A percentile compares a stretch with the other conserved stretches of the same genome.
Evolutionary conservation across 2,113 vertebrate species (phyloP).

Genomic region (Erythrocercus mccallii): DNA sequence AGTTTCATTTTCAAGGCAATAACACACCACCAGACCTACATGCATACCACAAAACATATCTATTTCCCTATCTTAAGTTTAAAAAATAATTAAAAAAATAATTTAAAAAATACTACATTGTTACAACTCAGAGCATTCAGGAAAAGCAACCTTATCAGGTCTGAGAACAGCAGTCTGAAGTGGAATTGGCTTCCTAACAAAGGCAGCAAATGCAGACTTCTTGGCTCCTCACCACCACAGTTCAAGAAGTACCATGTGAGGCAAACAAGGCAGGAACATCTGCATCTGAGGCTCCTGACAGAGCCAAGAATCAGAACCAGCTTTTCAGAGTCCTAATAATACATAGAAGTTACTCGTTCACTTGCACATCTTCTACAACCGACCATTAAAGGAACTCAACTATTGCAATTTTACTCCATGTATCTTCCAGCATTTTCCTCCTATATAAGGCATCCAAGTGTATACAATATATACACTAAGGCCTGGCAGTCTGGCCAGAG

Average conservation of each 20-base stretch:
- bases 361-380: neutral
- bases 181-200: neutral
- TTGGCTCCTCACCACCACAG: neutral
- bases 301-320: neutral
- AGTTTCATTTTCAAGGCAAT: neutral
- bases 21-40: neutral
- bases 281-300: neutral
- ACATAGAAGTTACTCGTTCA: fast-evolving
- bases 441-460: neutral
- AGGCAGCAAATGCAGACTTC: neutral
- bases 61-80: neutral
- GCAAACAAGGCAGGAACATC: neutral
- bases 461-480: neutral
- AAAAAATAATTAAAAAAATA: neutral
- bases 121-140: neutral
- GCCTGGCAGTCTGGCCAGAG: neutral
- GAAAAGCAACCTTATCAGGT: neutral
- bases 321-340: neutral
- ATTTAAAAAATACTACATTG: neutral
- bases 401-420: neutral
- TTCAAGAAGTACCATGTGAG: neutral
- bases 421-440: neutral
- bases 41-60: neutral
- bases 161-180: neutral
- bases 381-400: neutral